Percentiles rank a stretch among this genome's conserved stretches.
phyloP scores from a whole-genome alignment of 2,888 invertebrate genomes.

The Lycia hirtaria region DNA sequence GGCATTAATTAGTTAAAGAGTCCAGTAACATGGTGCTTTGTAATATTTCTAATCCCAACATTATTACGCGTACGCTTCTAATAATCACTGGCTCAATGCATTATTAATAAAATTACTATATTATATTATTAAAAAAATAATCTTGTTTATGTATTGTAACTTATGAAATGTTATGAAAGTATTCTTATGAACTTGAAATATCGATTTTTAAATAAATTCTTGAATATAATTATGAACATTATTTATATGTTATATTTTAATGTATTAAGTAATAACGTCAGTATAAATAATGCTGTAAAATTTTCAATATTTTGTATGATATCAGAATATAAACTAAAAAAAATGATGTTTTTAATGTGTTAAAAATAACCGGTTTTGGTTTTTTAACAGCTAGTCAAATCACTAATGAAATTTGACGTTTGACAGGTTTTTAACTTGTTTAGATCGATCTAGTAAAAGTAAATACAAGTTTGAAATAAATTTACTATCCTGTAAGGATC shows the following conservation, averaged over 20 bases:
- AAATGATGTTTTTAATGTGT: conserved; percentile 37
- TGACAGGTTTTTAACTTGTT: conserved; percentile 54
- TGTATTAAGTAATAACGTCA: conserved; percentile 18
- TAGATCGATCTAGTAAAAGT: conserved; percentile 22
- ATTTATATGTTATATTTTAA: conserved; percentile 13
- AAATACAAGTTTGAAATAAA: neutral
- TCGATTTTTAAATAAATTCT: conserved; percentile 10
- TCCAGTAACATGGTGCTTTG: conserved; percentile 67
- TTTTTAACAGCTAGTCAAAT: conserved; percentile 80
- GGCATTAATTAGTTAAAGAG: conserved; percentile 53
- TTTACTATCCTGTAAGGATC: conserved; percentile 1
- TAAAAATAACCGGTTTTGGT: conserved; percentile 47
- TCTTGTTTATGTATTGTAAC: conserved; percentile 21
- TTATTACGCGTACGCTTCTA: conserved; percentile 62
- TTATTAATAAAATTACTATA: conserved; percentile 55
- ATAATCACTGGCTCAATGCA: conserved; percentile 72
- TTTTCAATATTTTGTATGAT: conserved; percentile 35
- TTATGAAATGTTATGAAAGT: conserved; percentile 24
- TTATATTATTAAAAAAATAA: conserved; percentile 37
- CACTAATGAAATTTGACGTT: conserved; percentile 65
- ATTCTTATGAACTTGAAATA: conserved; percentile 37
- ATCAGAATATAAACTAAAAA: conserved; percentile 34
- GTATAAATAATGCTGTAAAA: conserved; percentile 31
- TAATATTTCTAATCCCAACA: conserved; percentile 51
- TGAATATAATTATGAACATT: conserved; percentile 13